Evolutionary conservation across 1,140 invertebrate genomes (phyloP).

Genomic region (Ceratina australensis): DNA sequence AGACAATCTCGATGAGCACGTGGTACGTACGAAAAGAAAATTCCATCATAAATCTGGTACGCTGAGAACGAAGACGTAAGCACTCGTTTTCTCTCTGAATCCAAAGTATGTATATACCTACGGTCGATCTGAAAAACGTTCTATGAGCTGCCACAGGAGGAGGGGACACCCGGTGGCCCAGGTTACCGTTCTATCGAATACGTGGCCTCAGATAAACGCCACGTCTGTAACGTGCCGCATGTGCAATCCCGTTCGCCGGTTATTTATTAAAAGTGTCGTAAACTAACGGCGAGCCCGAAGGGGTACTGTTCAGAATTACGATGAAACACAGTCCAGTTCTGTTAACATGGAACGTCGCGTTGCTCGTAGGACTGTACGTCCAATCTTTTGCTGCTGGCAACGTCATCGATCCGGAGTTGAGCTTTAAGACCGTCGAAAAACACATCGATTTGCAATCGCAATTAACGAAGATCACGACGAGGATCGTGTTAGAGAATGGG

Average conservation of each 20-base stretch:
- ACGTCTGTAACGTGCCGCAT: constrained; percentile 50
- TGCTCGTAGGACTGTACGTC: constrained; percentile 12
- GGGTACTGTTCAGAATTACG: constrained; percentile 24
- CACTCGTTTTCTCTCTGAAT: too few species aligned
- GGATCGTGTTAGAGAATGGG: constrained; percentile 90
- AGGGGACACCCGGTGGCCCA: neutral
- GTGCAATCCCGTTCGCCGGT: constrained; percentile 43
- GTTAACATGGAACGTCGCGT: constrained; percentile 38
- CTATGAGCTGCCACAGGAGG: too few species aligned
- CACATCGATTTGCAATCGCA: constrained; percentile 93
- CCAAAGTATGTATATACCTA: too few species aligned
- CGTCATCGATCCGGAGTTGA: constrained; percentile 79
- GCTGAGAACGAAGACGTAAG: too few species aligned
- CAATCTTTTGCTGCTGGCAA: constrained; percentile 2
- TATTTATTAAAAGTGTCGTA: neutral
- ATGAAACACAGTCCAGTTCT: neutral
- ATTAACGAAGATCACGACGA: constrained; percentile 89
- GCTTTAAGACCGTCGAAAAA: constrained; percentile 91
- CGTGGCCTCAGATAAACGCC: constrained; percentile 43
- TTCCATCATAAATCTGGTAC: too few species aligned
- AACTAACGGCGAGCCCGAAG: neutral
- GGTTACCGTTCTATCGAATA: constrained; percentile 10
- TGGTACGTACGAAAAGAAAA: too few species aligned
- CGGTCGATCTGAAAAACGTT: too few species aligned
- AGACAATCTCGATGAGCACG: too few species aligned